Evolutionary conservation across 2,113 vertebrate genomes (phyloP).

Genomic region (Campylomormyrus numenius): DNA sequence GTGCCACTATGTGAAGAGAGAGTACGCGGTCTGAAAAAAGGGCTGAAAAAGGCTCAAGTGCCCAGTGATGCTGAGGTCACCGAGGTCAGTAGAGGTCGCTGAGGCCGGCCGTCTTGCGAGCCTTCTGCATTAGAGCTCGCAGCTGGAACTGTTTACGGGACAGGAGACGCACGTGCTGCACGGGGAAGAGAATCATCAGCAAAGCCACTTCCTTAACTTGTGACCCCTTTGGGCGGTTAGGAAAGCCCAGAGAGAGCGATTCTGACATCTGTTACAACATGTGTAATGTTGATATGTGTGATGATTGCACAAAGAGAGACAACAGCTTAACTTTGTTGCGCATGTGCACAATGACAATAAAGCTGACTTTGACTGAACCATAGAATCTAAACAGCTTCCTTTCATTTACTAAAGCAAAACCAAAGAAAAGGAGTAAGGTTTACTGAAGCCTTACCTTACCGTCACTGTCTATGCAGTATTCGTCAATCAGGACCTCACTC

Average conservation of each 20-base stretch:
- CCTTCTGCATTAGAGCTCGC: constrained; percentile 97
- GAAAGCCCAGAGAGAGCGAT: not conserved
- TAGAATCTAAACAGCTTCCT: not conserved
- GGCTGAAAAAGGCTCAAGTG: not conserved
- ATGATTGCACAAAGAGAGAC: not conserved
- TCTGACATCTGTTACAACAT: not conserved
- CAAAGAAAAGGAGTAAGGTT: not conserved
- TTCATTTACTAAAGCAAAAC: not conserved
- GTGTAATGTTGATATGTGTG: not conserved
- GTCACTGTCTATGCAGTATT: not conserved
- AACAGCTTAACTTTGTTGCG: not conserved
- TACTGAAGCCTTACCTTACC: not conserved
- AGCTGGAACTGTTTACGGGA: constrained; percentile 99
- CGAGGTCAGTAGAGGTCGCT: constrained; percentile 87
- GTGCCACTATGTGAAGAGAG: not conserved
- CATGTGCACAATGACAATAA: not conserved
- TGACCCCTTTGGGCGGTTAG: not conserved
- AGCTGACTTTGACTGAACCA: not conserved
- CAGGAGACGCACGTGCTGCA: constrained; percentile 89
- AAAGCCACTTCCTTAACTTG: not conserved
- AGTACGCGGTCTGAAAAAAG: not conserved
- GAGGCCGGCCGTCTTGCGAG: constrained; percentile 93
- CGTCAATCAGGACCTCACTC: not conserved
- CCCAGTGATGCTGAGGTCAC: constrained; percentile 26
- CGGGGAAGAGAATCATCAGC: constrained; percentile 15